phyloP scores from a whole-genome alignment of 2,113 vertebrate species.

The Sinocyclocheilus anshuiensis region DNA sequence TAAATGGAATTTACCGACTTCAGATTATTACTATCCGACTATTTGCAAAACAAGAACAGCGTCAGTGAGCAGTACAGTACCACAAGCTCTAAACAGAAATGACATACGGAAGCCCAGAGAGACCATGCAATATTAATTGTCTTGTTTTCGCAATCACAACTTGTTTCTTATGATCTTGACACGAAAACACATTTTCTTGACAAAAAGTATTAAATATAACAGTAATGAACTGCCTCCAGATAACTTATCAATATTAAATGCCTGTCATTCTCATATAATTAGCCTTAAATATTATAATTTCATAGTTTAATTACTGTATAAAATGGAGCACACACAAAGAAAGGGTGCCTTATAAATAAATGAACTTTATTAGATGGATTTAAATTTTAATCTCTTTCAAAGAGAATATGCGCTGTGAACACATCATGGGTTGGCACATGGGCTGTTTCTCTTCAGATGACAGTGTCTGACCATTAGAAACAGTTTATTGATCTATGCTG shows the following conservation, averaged over 20 bases:
- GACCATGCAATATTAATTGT: not conserved
- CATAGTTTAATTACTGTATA: not conserved
- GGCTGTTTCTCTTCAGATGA: not conserved
- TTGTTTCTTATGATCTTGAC: not conserved
- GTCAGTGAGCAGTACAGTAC: not conserved
- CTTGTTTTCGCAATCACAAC: not conserved
- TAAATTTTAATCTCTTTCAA: not conserved
- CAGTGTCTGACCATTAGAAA: not conserved
- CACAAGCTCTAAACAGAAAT: not conserved
- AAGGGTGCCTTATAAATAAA: constrained; percentile 16
- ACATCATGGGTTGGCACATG: not conserved
- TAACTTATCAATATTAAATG: not conserved
- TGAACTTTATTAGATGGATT: not conserved
- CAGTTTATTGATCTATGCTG: not conserved
- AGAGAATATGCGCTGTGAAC: not conserved
- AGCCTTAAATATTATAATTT: not conserved
- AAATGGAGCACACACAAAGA: not conserved
- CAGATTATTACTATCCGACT: not conserved
- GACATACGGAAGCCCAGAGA: not conserved
- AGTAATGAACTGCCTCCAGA: not conserved
- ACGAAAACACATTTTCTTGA: not conserved
- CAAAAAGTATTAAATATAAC: not conserved
- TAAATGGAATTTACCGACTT: not conserved
- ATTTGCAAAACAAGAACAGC: not conserved
- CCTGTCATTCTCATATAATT: not conserved